Evolutionary conservation across 2,888 invertebrate species (phyloP).

Genomic region (Cepaea hortensis): DNA sequence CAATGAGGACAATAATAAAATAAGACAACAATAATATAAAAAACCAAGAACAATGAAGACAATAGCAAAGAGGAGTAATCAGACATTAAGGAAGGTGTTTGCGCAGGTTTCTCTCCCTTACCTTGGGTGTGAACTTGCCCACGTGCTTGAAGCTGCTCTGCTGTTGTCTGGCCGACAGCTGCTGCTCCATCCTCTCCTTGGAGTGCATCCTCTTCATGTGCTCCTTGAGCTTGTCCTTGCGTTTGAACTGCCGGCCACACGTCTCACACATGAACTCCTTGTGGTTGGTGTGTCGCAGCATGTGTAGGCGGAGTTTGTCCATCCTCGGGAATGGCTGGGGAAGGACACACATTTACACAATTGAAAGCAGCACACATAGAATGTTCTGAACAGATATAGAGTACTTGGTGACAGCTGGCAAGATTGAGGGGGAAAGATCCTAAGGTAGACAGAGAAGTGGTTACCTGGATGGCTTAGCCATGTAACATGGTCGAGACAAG

Average conservation of each 20-base stretch:
- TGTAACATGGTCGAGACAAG: too few species aligned
- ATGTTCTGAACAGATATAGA: background rate
- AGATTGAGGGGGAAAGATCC: too few species aligned
- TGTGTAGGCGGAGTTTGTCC: constrained; percentile 85
- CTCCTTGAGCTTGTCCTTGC: constrained; percentile 82
- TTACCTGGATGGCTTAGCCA: too few species aligned
- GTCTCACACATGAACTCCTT: constrained; percentile 85
- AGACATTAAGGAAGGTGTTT: too few species aligned
- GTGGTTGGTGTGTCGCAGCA: constrained; percentile 82
- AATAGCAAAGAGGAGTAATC: too few species aligned
- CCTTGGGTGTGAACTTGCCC: constrained; percentile 81
- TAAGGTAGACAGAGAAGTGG: too few species aligned
- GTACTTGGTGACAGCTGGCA: too few species aligned
- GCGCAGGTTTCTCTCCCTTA: background rate
- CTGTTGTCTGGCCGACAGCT: constrained; percentile 52
- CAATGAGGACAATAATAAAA: too few species aligned
- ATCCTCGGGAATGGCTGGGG: constrained; percentile 81
- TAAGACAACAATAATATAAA: too few species aligned
- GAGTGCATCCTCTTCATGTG: constrained; percentile 85
- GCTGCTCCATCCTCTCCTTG: constrained; percentile 74
- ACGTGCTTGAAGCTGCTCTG: constrained; percentile 49
- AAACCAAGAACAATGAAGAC: too few species aligned
- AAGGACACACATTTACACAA: background rate
- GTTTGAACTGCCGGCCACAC: constrained; percentile 87
- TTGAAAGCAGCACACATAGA: background rate